Evolutionary conservation across 2,888 invertebrate species (phyloP).

Genomic region (Megaustenia siamemsis): DNA sequence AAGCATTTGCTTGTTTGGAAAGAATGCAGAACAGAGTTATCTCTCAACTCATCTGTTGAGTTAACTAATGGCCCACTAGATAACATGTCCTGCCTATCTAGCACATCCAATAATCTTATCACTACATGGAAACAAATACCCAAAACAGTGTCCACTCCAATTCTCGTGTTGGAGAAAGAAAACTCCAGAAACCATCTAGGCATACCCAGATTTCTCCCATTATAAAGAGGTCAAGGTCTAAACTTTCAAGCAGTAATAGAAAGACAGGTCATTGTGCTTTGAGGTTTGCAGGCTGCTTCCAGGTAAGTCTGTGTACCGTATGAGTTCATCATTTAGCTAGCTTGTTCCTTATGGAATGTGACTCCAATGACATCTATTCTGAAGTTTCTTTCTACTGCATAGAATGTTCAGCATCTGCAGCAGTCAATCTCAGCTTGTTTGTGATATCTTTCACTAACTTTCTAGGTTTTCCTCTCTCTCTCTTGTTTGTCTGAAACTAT

Average conservation of each 20-base stretch:
- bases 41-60: background rate
- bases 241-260: background rate
- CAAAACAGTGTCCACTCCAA: slow-evolving; percentile 22
- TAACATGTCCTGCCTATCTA: background rate
- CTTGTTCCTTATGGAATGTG: no score
- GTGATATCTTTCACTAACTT: no score
- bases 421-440: no score
- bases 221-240: slow-evolving; percentile 8
- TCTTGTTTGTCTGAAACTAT: no score
- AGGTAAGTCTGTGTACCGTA: slow-evolving; percentile 3
- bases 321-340: no score
- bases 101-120: slow-evolving; percentile 1
- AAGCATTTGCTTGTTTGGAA: background rate
- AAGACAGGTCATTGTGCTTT: background rate
- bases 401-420: no score
- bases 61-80: background rate
- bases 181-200: background rate
- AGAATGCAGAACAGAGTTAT: background rate
- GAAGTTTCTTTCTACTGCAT: no score
- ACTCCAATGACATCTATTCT: no score
- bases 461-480: no score
- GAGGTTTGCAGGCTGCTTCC: slow-evolving; percentile 48
- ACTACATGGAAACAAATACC: slow-evolving; percentile 37
- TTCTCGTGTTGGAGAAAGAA: slow-evolving; percentile 33
- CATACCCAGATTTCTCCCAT: slow-evolving; percentile 24